These are phyloP conservation scores for Microtus montanus DNA, from an alignment of 2,113 vertebrate species.

Conservation along the genomic window DNA sequence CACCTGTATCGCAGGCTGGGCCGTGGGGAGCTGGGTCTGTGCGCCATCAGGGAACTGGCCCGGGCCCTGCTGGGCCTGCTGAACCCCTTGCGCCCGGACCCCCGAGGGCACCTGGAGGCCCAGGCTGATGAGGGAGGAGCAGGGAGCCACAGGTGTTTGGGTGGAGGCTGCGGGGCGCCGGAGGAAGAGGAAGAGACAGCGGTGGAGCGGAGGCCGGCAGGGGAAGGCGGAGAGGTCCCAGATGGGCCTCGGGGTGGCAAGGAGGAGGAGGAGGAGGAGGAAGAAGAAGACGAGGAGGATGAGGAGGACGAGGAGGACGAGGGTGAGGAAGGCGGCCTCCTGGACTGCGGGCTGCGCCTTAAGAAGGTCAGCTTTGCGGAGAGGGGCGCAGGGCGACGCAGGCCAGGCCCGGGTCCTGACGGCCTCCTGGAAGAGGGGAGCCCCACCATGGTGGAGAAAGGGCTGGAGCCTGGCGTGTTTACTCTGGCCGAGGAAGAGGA, in stretches of 20 bases:
- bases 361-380: constrained; percentile 98
- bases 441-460: constrained; percentile 97
- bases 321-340: constrained; percentile 89
- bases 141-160: constrained; percentile 92
- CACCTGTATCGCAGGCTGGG: constrained; percentile 94
- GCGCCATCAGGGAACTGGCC: constrained; percentile 87
- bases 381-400: constrained; percentile 86
- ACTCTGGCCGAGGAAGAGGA: constrained; percentile 94
- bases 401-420: constrained; percentile 81
- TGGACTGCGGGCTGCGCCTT: constrained; percentile 94
- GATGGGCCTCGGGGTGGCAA: constrained; percentile 42
- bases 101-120: constrained; percentile 29
- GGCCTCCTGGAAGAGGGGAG: constrained; percentile 95
- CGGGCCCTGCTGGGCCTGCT: constrained; percentile 86
- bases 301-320: constrained; percentile 89
- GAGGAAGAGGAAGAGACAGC: constrained; percentile 88
- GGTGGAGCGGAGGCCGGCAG: constrained; percentile 84
- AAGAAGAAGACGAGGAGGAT: constrained; percentile 92
- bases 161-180: constrained; percentile 93
- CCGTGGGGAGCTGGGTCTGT: constrained; percentile 89
- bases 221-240: constrained; percentile 88
- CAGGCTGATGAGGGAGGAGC: constrained; percentile 66
- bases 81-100: constrained; percentile 82
- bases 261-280: constrained; percentile 80
- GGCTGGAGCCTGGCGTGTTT: constrained; percentile 92